phyloP scores from a whole-genome alignment of 2,113 vertebrate species.

The Cairina moschata region DNA sequence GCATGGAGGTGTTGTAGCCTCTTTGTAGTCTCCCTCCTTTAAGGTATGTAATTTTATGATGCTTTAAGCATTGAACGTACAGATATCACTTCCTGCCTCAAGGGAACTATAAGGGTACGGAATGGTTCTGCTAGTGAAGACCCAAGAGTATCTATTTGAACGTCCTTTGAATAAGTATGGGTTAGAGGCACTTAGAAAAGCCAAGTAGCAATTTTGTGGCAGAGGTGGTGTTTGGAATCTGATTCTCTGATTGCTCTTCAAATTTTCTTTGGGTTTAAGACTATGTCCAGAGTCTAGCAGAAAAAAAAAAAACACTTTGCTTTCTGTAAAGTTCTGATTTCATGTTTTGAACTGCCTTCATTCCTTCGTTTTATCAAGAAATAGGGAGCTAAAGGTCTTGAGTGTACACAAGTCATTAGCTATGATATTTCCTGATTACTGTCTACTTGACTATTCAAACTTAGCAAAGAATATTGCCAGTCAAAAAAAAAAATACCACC shows the following conservation, averaged over 20 bases:
- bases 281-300: background rate
- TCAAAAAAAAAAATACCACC: too few relatives aligned
- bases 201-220: background rate
- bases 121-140: background rate
- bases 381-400: background rate
- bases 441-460: background rate
- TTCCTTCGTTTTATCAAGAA: background rate
- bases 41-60: background rate
- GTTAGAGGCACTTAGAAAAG: background rate
- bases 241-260: background rate
- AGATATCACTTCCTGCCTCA: background rate
- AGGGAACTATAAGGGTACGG: background rate
- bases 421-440: background rate
- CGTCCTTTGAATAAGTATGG: background rate
- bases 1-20: background rate
- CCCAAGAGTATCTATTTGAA: background rate
- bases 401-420: background rate
- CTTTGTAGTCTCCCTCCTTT: background rate
- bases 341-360: background rate
- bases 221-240: background rate
- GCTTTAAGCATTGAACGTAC: background rate
- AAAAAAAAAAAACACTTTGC: background rate
- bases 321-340: background rate
- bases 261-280: background rate
- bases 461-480: background rate